Evolutionary conservation across 92 coral and sea anemone genomes (phyloP).

Genomic region (Galaxea fascicularis): DNA sequence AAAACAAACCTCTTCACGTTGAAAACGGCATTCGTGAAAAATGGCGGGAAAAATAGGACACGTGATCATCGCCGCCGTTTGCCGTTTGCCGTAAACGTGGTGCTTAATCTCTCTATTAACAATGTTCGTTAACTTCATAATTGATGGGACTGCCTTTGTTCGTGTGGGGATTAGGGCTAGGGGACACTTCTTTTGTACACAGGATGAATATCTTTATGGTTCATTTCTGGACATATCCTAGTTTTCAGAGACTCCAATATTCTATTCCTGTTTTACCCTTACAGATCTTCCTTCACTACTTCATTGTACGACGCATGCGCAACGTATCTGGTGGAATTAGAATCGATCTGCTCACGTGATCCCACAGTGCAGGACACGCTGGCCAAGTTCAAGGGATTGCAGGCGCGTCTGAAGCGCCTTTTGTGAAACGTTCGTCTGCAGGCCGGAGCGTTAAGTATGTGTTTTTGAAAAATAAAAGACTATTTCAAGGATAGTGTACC

Average conservation of each 20-base stretch:
- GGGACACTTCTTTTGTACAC: no score
- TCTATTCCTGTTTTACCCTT: neutral
- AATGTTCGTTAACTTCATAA: no score
- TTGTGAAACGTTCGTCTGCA: constrained; percentile 33
- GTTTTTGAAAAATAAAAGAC: neutral
- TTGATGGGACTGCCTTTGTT: no score
- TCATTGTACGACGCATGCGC: constrained; percentile 98
- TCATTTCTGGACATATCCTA: neutral
- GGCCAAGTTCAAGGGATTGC: constrained; percentile 89
- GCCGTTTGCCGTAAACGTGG: no score
- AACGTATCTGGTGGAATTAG: constrained; percentile 93
- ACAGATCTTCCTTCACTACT: constrained; percentile 93
- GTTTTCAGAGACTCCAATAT: no score
- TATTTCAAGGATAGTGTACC: neutral
- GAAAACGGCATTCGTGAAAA: no score
- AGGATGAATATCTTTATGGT: no score
- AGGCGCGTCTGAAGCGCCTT: constrained; percentile 90
- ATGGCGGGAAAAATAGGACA: no score
- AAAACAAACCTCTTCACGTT: no score
- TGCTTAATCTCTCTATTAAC: no score
- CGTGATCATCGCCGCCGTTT: no score
- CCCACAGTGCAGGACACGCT: constrained; percentile 87
- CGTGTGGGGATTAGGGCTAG: no score
- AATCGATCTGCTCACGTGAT: constrained; percentile 95
- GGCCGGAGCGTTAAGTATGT: neutral